Evolutionary conservation across 2,888 invertebrate genomes (phyloP).

Genomic region (Heliconius hortense): DNA sequence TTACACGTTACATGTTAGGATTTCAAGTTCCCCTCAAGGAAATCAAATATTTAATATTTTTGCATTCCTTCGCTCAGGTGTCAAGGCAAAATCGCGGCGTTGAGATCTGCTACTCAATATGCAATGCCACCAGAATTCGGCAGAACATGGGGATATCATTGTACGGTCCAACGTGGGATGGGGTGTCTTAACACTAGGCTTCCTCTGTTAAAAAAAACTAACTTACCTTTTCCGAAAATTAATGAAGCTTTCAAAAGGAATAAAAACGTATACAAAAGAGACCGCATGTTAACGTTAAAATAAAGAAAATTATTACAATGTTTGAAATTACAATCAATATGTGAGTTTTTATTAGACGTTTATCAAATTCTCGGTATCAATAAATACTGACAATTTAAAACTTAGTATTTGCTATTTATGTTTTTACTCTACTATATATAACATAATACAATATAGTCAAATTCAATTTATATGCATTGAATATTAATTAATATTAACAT

Average conservation of each 20-base stretch:
- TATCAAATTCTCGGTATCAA: background rate
- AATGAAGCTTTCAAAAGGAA: background rate
- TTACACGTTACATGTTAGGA: too few species aligned
- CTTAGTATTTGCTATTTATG: background rate
- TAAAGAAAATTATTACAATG: background rate
- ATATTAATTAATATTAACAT: too few species aligned
- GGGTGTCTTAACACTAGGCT: too few species aligned
- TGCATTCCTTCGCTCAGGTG: too few species aligned
- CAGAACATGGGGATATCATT: too few species aligned
- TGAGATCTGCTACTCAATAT: too few species aligned
- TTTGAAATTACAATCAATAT: background rate
- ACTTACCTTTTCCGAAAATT: conserved; percentile 8
- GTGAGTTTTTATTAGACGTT: background rate
- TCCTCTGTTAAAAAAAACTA: background rate
- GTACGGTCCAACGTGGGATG: too few species aligned
- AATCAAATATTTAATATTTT: too few species aligned
- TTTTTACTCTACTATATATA: background rate
- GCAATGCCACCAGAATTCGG: too few species aligned
- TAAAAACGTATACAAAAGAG: background rate
- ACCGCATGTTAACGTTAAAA: background rate
- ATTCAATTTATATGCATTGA: too few species aligned
- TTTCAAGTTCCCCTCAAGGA: background rate
- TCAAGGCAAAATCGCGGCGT: too few species aligned
- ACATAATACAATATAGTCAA: background rate
- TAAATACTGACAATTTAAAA: background rate